Evolutionary conservation across 2,888 invertebrate genomes (phyloP), one percentile per base, ranked within the genome.

Genomic region (Emmelina monodactyla): DNA sequence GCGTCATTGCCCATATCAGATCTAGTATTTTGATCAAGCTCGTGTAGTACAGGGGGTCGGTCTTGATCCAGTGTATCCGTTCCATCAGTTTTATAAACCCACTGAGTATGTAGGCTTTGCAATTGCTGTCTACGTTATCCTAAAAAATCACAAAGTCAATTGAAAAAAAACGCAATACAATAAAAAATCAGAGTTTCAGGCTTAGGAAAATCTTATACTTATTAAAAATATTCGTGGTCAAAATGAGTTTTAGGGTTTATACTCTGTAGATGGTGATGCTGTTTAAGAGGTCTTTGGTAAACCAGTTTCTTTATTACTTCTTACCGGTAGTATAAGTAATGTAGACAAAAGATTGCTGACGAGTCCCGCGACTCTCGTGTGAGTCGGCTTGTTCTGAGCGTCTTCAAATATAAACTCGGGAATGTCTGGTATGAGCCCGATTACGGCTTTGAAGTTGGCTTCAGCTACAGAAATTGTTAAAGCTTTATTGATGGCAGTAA

Each of bases 361-460:
- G 50, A 89, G 88, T 0, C 86, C 83, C 7, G 85, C 71, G 14
- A 92, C 73, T 70, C 86, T 89, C 9, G 82, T 75, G 53, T 94
- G 91, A 0, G 90, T 86, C 37, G 87, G 85, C 46, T 86, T 86
- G 28, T 83, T 76, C 58, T 91, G 89, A 2, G 88, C 89, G 43
- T 93, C 92, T 43, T 88, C 91, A 84, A 56, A 85, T 70, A 47
- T 82, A 71, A 55, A 85, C 67, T 43, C 68, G 0, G 91, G 90
- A 53, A 94, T 80, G 47, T 94, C 92, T 1, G 88, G 85, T 43
- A 97, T 84, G 32, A 93, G 72, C 39, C 85, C 85, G 12, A 97
- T 83, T 0, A 94, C 88, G 16, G 94, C 92, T 70, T 95, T 95
- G 51, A 97, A 91, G 62, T 94, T 95, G 2, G 94, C 92, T 79